A percentile compares a stretch with the other conserved stretches of the same genome.
Conservation (phyloP, 2,888 invertebrate species). For the Proisotoma minuta region DNA sequence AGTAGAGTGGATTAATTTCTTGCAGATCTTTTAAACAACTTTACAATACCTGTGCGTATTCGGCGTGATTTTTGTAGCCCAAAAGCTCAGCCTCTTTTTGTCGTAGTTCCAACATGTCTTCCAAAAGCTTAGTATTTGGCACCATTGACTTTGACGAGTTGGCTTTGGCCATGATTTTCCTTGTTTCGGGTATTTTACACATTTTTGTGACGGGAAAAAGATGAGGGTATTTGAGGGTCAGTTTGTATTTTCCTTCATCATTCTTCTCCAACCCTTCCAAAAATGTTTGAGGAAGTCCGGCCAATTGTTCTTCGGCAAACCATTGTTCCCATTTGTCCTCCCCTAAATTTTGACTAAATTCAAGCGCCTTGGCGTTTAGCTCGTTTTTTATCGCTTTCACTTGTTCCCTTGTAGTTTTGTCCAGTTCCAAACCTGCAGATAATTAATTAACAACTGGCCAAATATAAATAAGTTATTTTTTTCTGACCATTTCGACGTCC, state of each 20-base stretch:
- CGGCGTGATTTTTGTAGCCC: slow-evolving; percentile 53
- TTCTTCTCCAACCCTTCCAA: slow-evolving; percentile 48
- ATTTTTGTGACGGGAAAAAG: slow-evolving; percentile 54
- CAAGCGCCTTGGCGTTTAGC: slow-evolving; percentile 52
- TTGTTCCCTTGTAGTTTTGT: slow-evolving; percentile 50
- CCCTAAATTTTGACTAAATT: slow-evolving; percentile 53
- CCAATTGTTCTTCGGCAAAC: slow-evolving; percentile 52
- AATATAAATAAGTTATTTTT: slow-evolving; percentile 32
- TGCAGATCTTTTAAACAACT: not conserved
- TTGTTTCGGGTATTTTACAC: slow-evolving; percentile 51
- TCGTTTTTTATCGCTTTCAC: slow-evolving; percentile 53
- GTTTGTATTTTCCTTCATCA: slow-evolving; percentile 50
- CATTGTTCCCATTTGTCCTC: slow-evolving; percentile 54
- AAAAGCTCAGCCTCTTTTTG: slow-evolving; percentile 53
- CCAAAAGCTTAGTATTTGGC: slow-evolving; percentile 53
- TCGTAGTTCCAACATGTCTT: slow-evolving; percentile 52
- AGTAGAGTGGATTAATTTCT: not conserved
- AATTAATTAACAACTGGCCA: slow-evolving; percentile 44
- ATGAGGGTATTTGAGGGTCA: slow-evolving; percentile 55
- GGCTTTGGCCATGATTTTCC: slow-evolving; percentile 51
- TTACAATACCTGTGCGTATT: slow-evolving; percentile 53
- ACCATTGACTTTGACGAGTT: slow-evolving; percentile 53
- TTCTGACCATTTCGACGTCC: slow-evolving; percentile 52
- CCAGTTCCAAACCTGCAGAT: slow-evolving; percentile 50
- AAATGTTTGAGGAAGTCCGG: slow-evolving; percentile 49